Evolutionary conservation across 2,113 vertebrate genomes (phyloP).

Genomic region (Tichodroma muraria): DNA sequence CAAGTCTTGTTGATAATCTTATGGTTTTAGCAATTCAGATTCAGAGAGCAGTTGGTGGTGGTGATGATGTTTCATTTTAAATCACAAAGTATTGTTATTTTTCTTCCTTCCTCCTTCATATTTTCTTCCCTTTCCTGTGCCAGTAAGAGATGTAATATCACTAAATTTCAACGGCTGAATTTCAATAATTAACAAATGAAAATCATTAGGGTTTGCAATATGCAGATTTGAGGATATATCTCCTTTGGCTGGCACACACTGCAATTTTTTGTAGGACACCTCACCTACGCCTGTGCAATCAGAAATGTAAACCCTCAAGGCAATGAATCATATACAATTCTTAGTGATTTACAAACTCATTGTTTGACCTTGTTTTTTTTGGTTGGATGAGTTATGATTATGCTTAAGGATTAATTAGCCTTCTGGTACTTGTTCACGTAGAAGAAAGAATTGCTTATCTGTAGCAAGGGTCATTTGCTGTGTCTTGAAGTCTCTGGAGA

Average conservation of each 20-base stretch:
- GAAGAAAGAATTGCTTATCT: not conserved
- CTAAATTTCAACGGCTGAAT: slow-evolving; percentile 9
- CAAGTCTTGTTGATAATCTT: slow-evolving; percentile 72
- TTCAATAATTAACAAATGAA: slow-evolving; percentile 1
- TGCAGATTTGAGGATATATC: not conserved
- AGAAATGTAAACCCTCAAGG: not conserved
- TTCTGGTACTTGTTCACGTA: not conserved
- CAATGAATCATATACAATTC: not conserved
- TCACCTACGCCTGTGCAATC: not conserved
- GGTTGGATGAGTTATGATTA: not conserved
- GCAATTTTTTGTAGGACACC: not conserved
- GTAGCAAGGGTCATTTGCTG: not conserved
- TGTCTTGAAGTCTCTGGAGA: not conserved
- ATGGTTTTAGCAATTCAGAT: slow-evolving; percentile 78
- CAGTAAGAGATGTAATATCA: not conserved
- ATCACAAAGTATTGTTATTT: slow-evolving; percentile 56
- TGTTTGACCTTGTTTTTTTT: slow-evolving; percentile 18
- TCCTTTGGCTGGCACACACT: not conserved
- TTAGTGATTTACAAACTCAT: not conserved
- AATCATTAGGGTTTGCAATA: not conserved
- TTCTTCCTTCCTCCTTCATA: not conserved
- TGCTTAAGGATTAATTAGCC: slow-evolving; percentile 26
- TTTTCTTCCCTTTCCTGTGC: slow-evolving; percentile 26
- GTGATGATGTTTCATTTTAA: slow-evolving; percentile 52
- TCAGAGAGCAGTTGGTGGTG: slow-evolving; percentile 77